Base-by-base conservation (phyloP, 2,797 vertebrate genomes). In the Rhinella marina region DNA sequence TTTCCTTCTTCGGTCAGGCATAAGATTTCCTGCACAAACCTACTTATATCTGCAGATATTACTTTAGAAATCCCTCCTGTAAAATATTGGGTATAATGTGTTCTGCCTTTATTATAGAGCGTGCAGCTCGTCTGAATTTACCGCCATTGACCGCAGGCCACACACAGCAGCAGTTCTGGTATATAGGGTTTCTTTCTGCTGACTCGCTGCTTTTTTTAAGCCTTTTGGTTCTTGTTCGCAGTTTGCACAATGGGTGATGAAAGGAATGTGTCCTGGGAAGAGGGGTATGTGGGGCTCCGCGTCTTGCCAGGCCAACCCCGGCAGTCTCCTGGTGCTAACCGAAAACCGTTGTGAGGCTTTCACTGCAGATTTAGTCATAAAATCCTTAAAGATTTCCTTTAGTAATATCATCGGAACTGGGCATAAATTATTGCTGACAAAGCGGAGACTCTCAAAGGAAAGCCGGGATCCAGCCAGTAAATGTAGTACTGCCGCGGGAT, bases 401-500 rank as follows among this genome's bases (percentile, higher is more conserved):
- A 76, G 66, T 32, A 76, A 88, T 81, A 19, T 75, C 52, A 76
- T 88, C 41, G 19, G 19, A 56, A 56, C 29, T 48, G 72, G 23
- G 25, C 50, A 66, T 68, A 88, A 82, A 88, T 82, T 77, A 73
- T 66, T 66, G 79, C 88, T 86, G 83, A 86, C 83, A 76, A 75
- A 75, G 82, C 78, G 75, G 61, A 32, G 29, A 54, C 54, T 64
- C 21, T 7, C 73, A 19, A 8, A 57, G 2, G 76, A 85, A 88
- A 81, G 21, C 0, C 32, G 7, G 54, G 57, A 16, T 25, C 10
- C 23, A 19, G 81, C n/a, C 82, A 41, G 10, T 75, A 48, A 54
- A 66, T 81, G 3, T 81, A 41, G 13, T 48, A 19, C 21, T 59
- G 17, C 32, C 9, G 32, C 23, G 57, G 72, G 23, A n/a, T 25